Base-by-base conservation (phyloP, 2,888 invertebrate genomes). In the Candidula unifasciata region DNA sequence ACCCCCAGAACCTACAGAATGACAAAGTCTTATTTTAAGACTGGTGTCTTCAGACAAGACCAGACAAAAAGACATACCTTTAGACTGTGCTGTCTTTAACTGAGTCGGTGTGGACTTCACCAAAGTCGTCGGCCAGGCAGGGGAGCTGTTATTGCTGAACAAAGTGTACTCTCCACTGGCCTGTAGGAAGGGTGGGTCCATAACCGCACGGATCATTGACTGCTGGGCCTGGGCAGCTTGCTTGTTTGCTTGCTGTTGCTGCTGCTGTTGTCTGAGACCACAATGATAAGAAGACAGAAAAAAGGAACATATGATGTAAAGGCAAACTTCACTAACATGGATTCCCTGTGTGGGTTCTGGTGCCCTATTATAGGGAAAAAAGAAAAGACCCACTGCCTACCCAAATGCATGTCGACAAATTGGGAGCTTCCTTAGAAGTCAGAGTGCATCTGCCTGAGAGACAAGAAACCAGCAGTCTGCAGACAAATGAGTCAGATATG, bases 131-230 rank as follows among this genome's bases (percentile, higher is more conserved):
- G 83, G 83, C 83, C 83, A 83, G n/a, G 78, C 83, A 21, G 83
- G 83, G 0, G 78, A 78, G 74, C 37, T 80, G 73, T 33, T 74
- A 18, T 33, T 80, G 57, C 80, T 84, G 66, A 87, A 87, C 52
- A 87, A 74, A 6, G 85, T 82, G 85, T 87, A 87, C 80, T 87
- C 87, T 37, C 87, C 87, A 69, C 85, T 82, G 37, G 87, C 85
- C 78, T 87, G 87, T 13, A 81, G 84, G 30, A 87, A 85, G 0
- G 87, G 85, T 60, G 85, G 85, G 30, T 80, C 85, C 83, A 84
- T 84, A 8, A 87, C 82, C 66, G 85, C 54, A 18, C 60, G 83
- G 5, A 87, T 68, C 60, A 82, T 78, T 2, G 87, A 81, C 74
- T 86, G 87, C 73, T 77, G 87, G 24, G 81, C 76, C 57, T 84